Percentiles rank a stretch among this genome's conserved stretches.
Evolutionary conservation across 92 coral and sea anemone genomes (phyloP).

Genomic region (Epizoanthus ramosus): DNA sequence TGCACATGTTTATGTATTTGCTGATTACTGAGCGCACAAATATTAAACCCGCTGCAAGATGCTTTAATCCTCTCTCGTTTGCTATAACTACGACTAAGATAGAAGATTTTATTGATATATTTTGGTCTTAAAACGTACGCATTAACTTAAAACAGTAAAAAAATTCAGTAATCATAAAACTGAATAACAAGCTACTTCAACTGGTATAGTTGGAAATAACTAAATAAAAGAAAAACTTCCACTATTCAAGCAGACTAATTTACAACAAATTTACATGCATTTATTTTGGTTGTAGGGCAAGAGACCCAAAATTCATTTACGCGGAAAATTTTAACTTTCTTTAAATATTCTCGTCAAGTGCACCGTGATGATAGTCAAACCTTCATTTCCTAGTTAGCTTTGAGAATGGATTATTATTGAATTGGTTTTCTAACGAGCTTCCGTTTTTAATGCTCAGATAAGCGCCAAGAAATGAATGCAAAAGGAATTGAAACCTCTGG

Average conservation of each 20-base stretch:
- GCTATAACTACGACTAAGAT: slow-evolving; percentile 7
- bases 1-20: slow-evolving; percentile 39
- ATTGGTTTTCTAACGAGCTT: slow-evolving; percentile 11
- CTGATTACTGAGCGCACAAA: not conserved
- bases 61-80: slow-evolving; percentile 9
- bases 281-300: not conserved
- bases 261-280: not conserved
- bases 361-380: no score
- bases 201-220: no score
- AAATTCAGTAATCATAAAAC: not conserved
- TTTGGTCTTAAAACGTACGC: not conserved
- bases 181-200: no score
- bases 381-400: slow-evolving; percentile 4
- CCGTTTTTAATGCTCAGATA: not conserved
- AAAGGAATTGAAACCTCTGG: not conserved
- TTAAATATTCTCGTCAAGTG: not conserved
- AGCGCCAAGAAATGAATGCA: not conserved
- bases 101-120: not conserved
- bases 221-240: no score
- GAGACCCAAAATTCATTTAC: not conserved
- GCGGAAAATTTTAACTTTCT: not conserved
- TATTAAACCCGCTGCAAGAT: not conserved
- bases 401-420: not conserved
- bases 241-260: not conserved
- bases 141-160: not conserved